A percentile compares a stretch with the other conserved stretches of the same genome.
phyloP scores from a whole-genome alignment of 2,797 vertebrate genomes.

The Euphonia xanthogaster region DNA sequence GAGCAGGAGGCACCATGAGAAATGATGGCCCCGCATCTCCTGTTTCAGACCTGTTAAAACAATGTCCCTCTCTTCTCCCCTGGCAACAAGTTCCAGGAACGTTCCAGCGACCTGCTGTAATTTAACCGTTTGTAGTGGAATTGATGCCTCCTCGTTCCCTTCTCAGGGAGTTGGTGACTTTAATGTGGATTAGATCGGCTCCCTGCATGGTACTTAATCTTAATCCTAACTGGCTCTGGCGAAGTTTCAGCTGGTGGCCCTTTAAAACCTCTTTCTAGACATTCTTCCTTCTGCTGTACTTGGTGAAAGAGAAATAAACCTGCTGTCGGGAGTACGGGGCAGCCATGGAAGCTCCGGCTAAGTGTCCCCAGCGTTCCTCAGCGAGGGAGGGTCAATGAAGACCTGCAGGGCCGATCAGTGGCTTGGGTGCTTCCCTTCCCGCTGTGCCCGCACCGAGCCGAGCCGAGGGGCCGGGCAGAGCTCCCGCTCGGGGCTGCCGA shows the following conservation, averaged over 20 bases:
- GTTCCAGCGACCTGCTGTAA: neutral
- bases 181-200: accelerated
- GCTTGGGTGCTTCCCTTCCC: neutral
- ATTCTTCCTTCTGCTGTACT: neutral
- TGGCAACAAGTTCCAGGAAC: neutral
- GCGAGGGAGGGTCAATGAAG: no score
- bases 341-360: neutral
- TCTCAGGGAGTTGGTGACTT: accelerated
- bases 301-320: neutral
- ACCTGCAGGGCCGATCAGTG: neutral
- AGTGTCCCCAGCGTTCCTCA: neutral
- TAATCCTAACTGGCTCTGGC: neutral
- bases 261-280: neutral
- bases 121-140: neutral
- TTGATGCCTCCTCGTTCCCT: neutral
- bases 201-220: accelerated
- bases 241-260: neutral
- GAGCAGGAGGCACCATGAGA: neutral
- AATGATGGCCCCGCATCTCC: accelerated
- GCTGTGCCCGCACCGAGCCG: neutral
- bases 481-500: neutral
- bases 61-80: neutral
- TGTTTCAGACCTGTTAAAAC: neutral
- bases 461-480: no score
- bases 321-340: neutral